phyloP scores from a whole-genome alignment of 2,797 vertebrate genomes.

The Acropternis orthonyx region DNA sequence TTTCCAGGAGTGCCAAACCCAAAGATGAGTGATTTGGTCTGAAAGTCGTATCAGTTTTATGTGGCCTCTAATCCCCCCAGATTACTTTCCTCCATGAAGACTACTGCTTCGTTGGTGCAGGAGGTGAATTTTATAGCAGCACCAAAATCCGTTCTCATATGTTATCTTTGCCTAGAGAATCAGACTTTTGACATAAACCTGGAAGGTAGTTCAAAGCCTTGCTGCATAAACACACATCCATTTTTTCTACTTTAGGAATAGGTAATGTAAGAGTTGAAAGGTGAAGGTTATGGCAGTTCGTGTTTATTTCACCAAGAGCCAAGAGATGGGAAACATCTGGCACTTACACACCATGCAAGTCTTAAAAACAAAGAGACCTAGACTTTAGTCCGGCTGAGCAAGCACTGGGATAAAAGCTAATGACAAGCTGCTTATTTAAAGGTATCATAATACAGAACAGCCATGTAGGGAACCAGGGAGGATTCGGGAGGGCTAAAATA shows the following conservation, averaged over 20 bases:
- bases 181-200: constrained; percentile 68
- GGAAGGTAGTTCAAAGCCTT: constrained; percentile 67
- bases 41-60: not conserved
- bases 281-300: constrained; percentile 68
- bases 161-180: constrained; percentile 61
- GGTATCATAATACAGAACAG: constrained; percentile 70
- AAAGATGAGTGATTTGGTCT: not conserved
- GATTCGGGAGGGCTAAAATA: not conserved
- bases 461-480: constrained; percentile 58
- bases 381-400: constrained; percentile 67
- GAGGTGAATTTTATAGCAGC: constrained; percentile 43
- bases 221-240: constrained; percentile 69
- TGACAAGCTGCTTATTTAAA: constrained; percentile 73
- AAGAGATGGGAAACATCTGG: constrained; percentile 77
- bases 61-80: not conserved
- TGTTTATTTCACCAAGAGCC: constrained; percentile 76
- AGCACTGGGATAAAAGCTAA: constrained; percentile 74
- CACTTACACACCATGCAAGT: constrained; percentile 67
- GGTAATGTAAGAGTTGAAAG: constrained; percentile 73
- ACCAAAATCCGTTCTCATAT: not conserved
- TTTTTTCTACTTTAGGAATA: constrained; percentile 68
- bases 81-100: not conserved
- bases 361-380: constrained; percentile 70
- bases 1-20: not conserved
- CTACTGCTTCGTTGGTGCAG: constrained; percentile 25